Base-by-base conservation (phyloP, 2,888 invertebrate species). In the Andrena praecox region DNA sequence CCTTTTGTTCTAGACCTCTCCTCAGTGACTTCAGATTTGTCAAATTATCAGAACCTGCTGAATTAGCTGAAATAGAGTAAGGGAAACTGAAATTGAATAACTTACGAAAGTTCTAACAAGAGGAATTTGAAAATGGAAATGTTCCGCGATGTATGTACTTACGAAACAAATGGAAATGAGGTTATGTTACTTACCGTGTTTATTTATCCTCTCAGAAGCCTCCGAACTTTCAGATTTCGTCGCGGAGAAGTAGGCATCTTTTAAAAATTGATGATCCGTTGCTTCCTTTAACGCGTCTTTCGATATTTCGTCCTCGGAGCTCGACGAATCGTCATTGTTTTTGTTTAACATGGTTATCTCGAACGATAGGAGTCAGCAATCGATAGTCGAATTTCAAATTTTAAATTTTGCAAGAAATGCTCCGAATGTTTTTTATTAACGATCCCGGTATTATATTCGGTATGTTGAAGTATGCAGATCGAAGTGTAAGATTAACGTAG, bases 271-370 rank as follows among this genome's bases (percentile, higher is more conserved):
- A 7, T 87, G 82, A 85, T 93, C 92, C 1, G 90, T 83, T 7
- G 91, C 92, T 89, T 93, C 93, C 69, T 75, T 89, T 20, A 93
- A 82, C 35, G 88, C 90, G 50, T 85, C 73, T 35, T 79, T 76
- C 16, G 63, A 60, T 73, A 69, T 74, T 82, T 93, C 91, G 69
- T 93, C 93, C 35, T 93, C 92, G 0, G 92, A 92, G 77, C 91
- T 91, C 7, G 91, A 90, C 3, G 80, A 79, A 20, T 87, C 71
- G 0, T 63, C 24, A 24, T 52, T 52, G 16, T 62, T 68, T 42
- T 68, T 31, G 6, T 64, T 63, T 24, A 70, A 35, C 72, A 72
- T 78, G 35, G 60, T 67, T 8, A 7, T 59, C 8, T 71, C 62
- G 54, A 60, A 33, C 10, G 42, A 27, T n/a, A 33, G 33, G 10